Conservation (phyloP, 1,140 invertebrate genomes). For the Maconellicoccus hirsutus region DNA sequence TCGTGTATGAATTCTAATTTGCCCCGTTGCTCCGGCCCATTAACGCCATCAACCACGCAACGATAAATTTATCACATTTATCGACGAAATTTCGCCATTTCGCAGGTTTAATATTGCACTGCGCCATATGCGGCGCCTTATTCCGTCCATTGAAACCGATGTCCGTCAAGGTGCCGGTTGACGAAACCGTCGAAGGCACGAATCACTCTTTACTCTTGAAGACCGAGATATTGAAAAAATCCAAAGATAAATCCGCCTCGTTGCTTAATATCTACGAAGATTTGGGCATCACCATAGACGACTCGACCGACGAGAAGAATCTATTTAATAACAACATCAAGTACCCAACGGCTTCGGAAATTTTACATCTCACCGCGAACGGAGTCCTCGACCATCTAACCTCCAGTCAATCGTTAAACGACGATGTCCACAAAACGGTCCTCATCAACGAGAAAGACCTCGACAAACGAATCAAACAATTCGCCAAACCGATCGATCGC, state of each 20-base stretch:
- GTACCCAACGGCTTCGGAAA: constrained; percentile 61
- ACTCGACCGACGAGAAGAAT: constrained; percentile 25
- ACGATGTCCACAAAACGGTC: not conserved
- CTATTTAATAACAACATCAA: constrained; percentile 48
- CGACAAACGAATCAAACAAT: not conserved
- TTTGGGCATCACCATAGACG: constrained; percentile 27
- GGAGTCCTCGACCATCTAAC: not conserved
- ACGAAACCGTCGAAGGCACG: constrained; percentile 29
- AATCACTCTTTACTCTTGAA: constrained; percentile 32
- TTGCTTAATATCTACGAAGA: constrained; percentile 31
- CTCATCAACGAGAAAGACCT: not conserved
- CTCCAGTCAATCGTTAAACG: not conserved
- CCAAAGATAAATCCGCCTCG: constrained; percentile 30
- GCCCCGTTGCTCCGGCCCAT: not conserved
- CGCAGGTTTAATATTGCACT: constrained; percentile 55
- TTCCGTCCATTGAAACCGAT: constrained; percentile 65
- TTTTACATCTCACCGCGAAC: constrained; percentile 42
- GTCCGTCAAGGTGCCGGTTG: constrained; percentile 43
- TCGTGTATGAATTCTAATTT: not conserved
- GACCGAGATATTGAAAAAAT: constrained; percentile 32
- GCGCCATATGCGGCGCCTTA: constrained; percentile 62
- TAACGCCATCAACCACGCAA: too few relatives aligned
- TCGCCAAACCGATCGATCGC: not conserved
- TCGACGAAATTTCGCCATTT: too few relatives aligned
- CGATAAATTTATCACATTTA: too few relatives aligned